Evolutionary conservation across 2,797 vertebrate species (phyloP), one percentile per base, ranked within the genome.

Genomic region (Geotrypetes seraphini): DNA sequence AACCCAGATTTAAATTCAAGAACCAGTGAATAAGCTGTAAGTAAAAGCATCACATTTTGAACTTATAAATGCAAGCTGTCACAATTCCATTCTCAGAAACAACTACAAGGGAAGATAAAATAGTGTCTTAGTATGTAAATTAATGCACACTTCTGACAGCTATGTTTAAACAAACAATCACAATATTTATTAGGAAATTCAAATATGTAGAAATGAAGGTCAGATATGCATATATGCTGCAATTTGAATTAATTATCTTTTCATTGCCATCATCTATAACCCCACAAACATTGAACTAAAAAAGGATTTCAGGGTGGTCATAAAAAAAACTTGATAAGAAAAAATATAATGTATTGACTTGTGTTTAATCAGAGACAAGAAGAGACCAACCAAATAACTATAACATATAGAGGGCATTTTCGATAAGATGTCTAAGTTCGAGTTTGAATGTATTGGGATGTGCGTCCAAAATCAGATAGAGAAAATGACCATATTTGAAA

Each of bases 161-260:
- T 28, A 25, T 33, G 8, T 54, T 40, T 48, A 19, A 60, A 33
- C 31, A 35, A 53, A 8, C 9, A 39, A 29, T 23, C 22, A 49
- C 41, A 59, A 48, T 52, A 41, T 38, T 43, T 45, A 27, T 9
- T 31, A 33, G 49, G 5, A 15, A 14, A 25, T 29, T 28, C 53
- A 46, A 37, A 46, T 39, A 28, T 3, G 27, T 5, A 28, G 3
- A 19, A 12, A 34, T n/a, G n/a, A n/a, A 46, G 14, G 11, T 33
- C 14, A 52, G 32, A 25, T 10, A 40, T n/a, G 36, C 2, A 1
- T n/a, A n/a, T n/a, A n/a, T n/a, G n/a, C n/a, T n/a, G n/a, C 10
- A 47, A 43, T 31, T 35, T 23, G 25, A 52, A 7, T 5, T 26
- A 8, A 40, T 52, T 47, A 53, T 31, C 25, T 46, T n/a, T 39